These are phyloP conservation scores for Orthosia cruda DNA, from an alignment of 2,888 invertebrate species.

Conservation along the genomic window DNA sequence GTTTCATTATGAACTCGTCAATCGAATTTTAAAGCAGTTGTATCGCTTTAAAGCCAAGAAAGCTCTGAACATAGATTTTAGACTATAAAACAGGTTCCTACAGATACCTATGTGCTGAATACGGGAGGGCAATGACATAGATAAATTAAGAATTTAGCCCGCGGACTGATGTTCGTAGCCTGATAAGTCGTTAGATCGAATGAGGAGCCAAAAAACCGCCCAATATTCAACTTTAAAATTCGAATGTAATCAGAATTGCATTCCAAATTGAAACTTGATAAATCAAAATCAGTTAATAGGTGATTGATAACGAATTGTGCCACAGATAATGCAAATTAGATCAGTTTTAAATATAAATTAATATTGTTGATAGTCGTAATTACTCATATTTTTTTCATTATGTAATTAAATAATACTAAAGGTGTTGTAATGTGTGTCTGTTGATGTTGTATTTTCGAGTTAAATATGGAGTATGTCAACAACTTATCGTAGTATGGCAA, in stretches of 20 bases:
- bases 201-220: constrained; percentile 2
- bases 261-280: constrained; percentile 16
- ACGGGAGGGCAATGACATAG: constrained; percentile 39
- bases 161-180: neutral
- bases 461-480: constrained; percentile 62
- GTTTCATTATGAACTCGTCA: constrained; percentile 46
- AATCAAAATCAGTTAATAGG: constrained; percentile 28
- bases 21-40: constrained; percentile 10
- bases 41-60: neutral
- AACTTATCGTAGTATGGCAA: constrained; percentile 51
- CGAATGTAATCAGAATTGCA: constrained; percentile 21
- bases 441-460: constrained; percentile 19
- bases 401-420: constrained; percentile 14
- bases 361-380: constrained; percentile 6
- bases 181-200: neutral
- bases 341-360: constrained; percentile 18
- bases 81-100: constrained; percentile 49
- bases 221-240: constrained; percentile 10
- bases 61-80: constrained; percentile 11
- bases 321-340: constrained; percentile 35
- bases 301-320: constrained; percentile 25
- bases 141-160: constrained; percentile 27
- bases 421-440: constrained; percentile 41
- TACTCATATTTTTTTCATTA: neutral
- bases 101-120: constrained; percentile 19